Evolutionary conservation across 2,113 vertebrate species (phyloP).

Genomic region (Syrmaticus mikado): DNA sequence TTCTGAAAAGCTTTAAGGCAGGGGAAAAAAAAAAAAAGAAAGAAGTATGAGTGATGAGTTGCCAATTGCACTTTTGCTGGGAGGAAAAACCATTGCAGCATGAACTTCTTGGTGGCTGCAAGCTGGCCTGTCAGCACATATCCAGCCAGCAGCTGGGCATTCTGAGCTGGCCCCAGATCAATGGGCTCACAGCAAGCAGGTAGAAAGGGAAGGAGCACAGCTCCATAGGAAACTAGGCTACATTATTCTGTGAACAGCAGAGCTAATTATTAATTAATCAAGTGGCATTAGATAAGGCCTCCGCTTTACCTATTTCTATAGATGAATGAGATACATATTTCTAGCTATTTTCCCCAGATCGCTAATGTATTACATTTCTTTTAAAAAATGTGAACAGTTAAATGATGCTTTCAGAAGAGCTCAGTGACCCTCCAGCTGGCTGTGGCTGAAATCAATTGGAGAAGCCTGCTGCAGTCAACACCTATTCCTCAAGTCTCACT

Average conservation of each 20-base stretch:
- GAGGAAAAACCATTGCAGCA: neutral
- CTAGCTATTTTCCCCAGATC: neutral
- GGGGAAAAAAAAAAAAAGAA: neutral
- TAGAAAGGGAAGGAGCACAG: neutral
- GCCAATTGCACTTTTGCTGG: neutral
- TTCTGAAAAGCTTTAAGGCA: neutral
- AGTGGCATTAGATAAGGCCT: neutral
- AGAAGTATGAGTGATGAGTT: neutral
- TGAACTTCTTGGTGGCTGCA: neutral
- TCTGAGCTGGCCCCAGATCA: neutral
- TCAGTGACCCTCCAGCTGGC: constrained; percentile 2
- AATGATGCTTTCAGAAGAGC: neutral
- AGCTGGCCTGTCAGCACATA: neutral
- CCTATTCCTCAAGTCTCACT: neutral
- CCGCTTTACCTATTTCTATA: neutral
- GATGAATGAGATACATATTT: neutral
- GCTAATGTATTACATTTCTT: constrained; percentile 5
- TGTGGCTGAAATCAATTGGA: neutral
- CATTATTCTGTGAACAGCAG: neutral
- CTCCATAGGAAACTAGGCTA: neutral
- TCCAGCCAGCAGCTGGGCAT: neutral
- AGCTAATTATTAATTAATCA: constrained; percentile 42
- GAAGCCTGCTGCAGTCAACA: neutral
- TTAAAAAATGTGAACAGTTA: neutral
- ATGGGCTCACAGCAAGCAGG: neutral